Base-by-base conservation (phyloP, 2,888 invertebrate genomes). In the Acronicta aceris region DNA sequence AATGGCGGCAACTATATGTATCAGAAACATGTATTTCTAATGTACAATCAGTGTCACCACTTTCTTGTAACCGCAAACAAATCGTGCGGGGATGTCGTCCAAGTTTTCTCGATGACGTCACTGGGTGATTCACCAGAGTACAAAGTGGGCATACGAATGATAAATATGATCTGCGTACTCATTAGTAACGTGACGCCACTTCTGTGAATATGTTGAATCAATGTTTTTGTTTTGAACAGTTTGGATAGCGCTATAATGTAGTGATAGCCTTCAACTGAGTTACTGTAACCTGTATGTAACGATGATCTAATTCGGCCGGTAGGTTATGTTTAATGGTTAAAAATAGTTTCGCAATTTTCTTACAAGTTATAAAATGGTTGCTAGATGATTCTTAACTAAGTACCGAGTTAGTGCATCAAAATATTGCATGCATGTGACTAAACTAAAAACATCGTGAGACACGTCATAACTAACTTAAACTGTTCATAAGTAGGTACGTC, bases 201-300 rank as follows among this genome's bases (percentile, higher is more conserved):
- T 71, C 64, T 41, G 51, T 47, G 68, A 71, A 71, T 33, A 38
- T 21, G 46, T 38, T 67, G 71, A 71, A 58, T 71, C 67, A 63
- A 48, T 64, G 21, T 49, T 59, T 33, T 67, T 59, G 54, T 58
- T 58, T 65, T 50, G n/a, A 47, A 25, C 25, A 12, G 41, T 5
- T 53, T 13, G 30, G 25, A 16, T 41, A 41, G 15, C 12, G 40
- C n/a, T n/a, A n/a, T n/a, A n/a, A 4, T 10, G 38, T 15, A 13
- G 13, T 42, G 12, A 42, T 41, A 47, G 53, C 17, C 30, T 36
- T 27, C 9, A 38, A 5, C 7, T 15, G 50, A 45, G 50, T 43
- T 52, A 66, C 41, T 41, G 48, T 25, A 59, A 21, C 21, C 21
- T 21, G 21, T 21, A 21, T 21, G 21, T 21, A 21, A 36, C n/a